Percentiles rank a stretch among this genome's conserved stretches.
phyloP scores from a whole-genome alignment of 1,140 invertebrate genomes.

The Drosophila baimaii region DNA sequence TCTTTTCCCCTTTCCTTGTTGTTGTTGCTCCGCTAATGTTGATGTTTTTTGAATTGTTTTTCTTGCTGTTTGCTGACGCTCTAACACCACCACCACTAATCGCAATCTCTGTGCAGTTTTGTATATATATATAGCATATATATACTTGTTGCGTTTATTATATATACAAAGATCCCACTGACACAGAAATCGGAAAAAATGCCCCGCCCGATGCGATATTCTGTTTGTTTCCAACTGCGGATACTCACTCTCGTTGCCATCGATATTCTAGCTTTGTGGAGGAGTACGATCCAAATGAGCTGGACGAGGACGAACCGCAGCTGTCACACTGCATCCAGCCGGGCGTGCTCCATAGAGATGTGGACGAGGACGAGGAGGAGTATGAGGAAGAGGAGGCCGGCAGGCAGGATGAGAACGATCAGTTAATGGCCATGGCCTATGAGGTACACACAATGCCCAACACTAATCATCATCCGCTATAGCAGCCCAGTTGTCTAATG shows the following conservation, averaged over 20 bases:
- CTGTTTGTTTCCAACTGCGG: conserved; percentile 61
- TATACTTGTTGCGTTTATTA: conserved; percentile 47
- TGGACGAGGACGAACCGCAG: conserved; percentile 74
- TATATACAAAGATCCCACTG: conserved; percentile 58
- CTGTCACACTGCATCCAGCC: conserved; percentile 80
- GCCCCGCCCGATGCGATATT: conserved; percentile 48
- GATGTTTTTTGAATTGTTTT: conserved; percentile 45
- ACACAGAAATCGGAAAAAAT: conserved; percentile 55
- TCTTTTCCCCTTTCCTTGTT: conserved; percentile 3
- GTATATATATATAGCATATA: conserved; percentile 3
- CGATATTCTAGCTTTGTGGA: conserved; percentile 80
- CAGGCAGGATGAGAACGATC: conserved; percentile 63
- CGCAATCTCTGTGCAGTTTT: conserved; percentile 40
- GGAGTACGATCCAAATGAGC: conserved; percentile 71
- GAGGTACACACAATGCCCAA: conserved; percentile 64
- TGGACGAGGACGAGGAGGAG: conserved; percentile 63
- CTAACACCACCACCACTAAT: conserved; percentile 69
- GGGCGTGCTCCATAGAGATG: conserved; percentile 71
- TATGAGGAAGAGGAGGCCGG: conserved; percentile 63
- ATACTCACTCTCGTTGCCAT: conserved; percentile 17
- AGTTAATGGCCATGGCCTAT: conserved; percentile 73
- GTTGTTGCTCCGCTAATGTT: conserved; percentile 19
- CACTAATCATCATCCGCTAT: conserved; percentile 20
- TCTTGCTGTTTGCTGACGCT: conserved; percentile 42
- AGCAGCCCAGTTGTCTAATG: conserved; percentile 28